Conservation (phyloP, 2,113 vertebrate genomes). For the Diphyllodes magnificus region DNA sequence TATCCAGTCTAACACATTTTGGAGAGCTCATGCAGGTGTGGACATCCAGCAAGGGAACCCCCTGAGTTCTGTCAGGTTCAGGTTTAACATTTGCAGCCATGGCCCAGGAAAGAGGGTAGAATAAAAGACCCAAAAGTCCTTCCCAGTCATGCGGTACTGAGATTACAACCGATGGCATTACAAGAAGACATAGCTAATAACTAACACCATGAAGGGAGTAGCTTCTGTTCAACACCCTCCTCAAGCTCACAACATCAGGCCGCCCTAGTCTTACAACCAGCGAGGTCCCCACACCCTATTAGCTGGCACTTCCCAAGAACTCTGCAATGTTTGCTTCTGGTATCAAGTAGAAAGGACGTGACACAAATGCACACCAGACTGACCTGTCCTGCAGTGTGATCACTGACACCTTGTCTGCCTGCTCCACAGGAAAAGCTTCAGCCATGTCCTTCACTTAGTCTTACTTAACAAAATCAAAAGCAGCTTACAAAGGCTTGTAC, state of each 20-base stretch:
- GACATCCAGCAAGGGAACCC: not conserved
- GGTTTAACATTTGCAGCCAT: not conserved
- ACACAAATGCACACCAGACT: not conserved
- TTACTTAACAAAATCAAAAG: not conserved
- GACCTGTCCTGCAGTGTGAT: not conserved
- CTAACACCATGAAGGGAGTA: not conserved
- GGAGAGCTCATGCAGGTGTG: not conserved
- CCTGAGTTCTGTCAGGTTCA: not conserved
- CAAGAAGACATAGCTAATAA: not conserved
- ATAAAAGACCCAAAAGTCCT: not conserved
- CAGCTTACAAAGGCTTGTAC: not conserved
- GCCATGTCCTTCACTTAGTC: not conserved
- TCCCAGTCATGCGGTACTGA: not conserved
- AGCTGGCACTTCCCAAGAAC: not conserved
- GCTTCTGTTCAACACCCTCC: not conserved
- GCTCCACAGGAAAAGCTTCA: not conserved
- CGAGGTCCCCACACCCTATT: rapidly evolving
- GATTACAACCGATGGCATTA: not conserved
- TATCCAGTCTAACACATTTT: not conserved
- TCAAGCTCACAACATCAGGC: not conserved
- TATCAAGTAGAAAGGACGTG: not conserved
- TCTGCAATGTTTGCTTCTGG: not conserved
- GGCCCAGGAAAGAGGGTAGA: not conserved
- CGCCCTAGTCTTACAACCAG: not conserved
- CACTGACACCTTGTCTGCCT: not conserved